Conservation (phyloP, 2,888 invertebrate genomes). For the Himalopsyche japonica region DNA sequence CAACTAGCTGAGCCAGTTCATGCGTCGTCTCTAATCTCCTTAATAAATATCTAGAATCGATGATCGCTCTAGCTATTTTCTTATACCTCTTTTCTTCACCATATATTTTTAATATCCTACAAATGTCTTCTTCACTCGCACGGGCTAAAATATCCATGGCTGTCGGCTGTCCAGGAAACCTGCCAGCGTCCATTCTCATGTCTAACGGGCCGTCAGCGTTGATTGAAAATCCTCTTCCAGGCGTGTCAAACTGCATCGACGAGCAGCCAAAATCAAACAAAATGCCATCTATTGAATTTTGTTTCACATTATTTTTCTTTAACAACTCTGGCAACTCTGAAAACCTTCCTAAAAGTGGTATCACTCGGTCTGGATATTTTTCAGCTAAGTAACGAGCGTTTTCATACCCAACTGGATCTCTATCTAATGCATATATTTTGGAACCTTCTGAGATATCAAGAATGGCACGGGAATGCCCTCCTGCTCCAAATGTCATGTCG, state of each 20-base stretch:
- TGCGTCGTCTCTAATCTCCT: slow-evolving; percentile 78
- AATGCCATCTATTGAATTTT: slow-evolving; percentile 79
- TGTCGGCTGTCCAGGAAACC: slow-evolving; percentile 72
- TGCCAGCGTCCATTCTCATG: slow-evolving; percentile 91
- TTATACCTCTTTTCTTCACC: slow-evolving; percentile 89
- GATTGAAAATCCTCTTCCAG: slow-evolving; percentile 83
- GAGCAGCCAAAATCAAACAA: slow-evolving; percentile 94
- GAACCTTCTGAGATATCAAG: slow-evolving; percentile 67
- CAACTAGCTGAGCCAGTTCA: slow-evolving; percentile 78
- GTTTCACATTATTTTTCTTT: slow-evolving; percentile 59
- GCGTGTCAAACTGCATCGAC: slow-evolving; percentile 90
- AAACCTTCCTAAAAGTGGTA: slow-evolving; percentile 84
- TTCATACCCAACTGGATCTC: slow-evolving; percentile 81
- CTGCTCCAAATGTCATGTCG: slow-evolving; percentile 97
- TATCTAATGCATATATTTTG: slow-evolving; percentile 79
- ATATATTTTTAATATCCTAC: slow-evolving; percentile 84
- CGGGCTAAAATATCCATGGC: slow-evolving; percentile 86
- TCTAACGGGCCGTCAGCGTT: slow-evolving; percentile 86
- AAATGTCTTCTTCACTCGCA: slow-evolving; percentile 76
- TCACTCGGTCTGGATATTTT: slow-evolving; percentile 70
- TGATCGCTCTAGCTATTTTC: slow-evolving; percentile 83
- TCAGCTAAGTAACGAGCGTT: slow-evolving; percentile 67
- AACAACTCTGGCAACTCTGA: slow-evolving; percentile 80
- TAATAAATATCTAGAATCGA: slow-evolving; percentile 79
- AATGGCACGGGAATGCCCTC: slow-evolving; percentile 82